phyloP scores from a whole-genome alignment of 1,140 invertebrate genomes.

The Euborellia annulipes region DNA sequence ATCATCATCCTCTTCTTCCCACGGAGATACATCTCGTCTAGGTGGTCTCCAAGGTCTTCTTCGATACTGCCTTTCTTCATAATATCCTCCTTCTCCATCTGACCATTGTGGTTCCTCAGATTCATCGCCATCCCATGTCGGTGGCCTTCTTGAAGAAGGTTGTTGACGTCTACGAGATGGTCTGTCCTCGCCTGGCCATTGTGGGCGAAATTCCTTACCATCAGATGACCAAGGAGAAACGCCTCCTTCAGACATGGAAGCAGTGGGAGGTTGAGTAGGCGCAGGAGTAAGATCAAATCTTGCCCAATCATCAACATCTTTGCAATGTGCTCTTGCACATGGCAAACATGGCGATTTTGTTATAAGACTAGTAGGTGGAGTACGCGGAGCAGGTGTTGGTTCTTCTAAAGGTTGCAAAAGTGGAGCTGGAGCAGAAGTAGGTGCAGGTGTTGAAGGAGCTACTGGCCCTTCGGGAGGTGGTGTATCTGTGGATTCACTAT shows the following conservation, averaged over 20 bases:
- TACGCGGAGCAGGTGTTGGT: background rate
- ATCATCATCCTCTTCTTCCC: conserved; percentile 39
- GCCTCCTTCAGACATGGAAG: conserved; percentile 32
- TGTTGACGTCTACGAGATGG: too few species aligned
- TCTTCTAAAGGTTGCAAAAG: background rate
- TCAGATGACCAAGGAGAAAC: conserved; percentile 61
- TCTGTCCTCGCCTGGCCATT: conserved; percentile 6
- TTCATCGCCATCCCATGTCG: conserved; percentile 13
- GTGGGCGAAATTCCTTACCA: conserved; percentile 42
- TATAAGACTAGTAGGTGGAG: background rate
- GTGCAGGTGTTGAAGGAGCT: background rate
- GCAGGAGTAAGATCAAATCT: conserved; percentile 31
- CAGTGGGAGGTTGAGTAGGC: conserved; percentile 23
- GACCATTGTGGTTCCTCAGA: conserved; percentile 15
- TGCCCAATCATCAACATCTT: conserved; percentile 26
- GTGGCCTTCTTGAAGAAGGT: background rate
- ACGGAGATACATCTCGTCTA: conserved; percentile 43
- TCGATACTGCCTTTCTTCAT: too few species aligned
- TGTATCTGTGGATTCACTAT: conserved; percentile 20
- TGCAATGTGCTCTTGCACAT: too few species aligned
- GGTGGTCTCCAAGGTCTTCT: too few species aligned
- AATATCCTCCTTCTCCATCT: conserved; percentile 2
- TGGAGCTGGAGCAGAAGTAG: background rate
- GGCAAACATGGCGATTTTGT: too few species aligned
- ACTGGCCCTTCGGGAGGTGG: conserved; percentile 14